Evolutionary conservation across 2,888 invertebrate species (phyloP), one percentile per base, ranked within the genome.

Genomic region (Drosophila mimetica): DNA sequence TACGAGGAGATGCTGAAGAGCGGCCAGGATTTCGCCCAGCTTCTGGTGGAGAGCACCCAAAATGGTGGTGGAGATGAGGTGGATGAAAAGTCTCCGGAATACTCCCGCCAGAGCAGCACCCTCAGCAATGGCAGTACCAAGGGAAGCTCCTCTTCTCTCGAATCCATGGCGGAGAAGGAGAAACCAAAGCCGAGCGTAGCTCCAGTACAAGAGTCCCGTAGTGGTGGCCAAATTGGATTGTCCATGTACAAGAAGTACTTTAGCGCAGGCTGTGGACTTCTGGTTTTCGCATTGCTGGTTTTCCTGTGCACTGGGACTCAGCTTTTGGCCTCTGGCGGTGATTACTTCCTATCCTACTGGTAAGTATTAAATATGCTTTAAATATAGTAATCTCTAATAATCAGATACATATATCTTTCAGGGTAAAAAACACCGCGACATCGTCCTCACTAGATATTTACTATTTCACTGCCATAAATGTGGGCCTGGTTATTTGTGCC

Each of bases 301-400:
- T 46, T 94, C 4, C 93, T 95, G 8, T 96, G 95, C 71, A 74
- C 94, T 20, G 77, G 94, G 0, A 93, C 96, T 0, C 97, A 97
- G 91, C 78, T 94, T 11, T 91, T 95, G 30, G 95, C 95, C 0
- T 96, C 96, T 20, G 94, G 93, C 8, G 94, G 95, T 1, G 97
- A 97, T 90, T 96, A 94, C 92, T 97, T 95, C 93, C 93, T 96
- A 9, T 94, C 95, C 14, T 94, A 93, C 88, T 97, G 96, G 96
- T 59, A 69, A 79, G 89, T 5, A 9, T 0, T 13, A 11, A 34
- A 0, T 0, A 0, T 16, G 1, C 2, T 1, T 0, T n/a, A 14
- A 34, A 36, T 34, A 3, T 4, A n/a, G 6, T 25, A 25, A 7
- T 34, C 0, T 20, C 20, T 11, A 5, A 22, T 32, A 16, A 6